Evolutionary conservation across 2,113 vertebrate genomes (phyloP).

Genomic region (Rhinolophus sinicus): DNA sequence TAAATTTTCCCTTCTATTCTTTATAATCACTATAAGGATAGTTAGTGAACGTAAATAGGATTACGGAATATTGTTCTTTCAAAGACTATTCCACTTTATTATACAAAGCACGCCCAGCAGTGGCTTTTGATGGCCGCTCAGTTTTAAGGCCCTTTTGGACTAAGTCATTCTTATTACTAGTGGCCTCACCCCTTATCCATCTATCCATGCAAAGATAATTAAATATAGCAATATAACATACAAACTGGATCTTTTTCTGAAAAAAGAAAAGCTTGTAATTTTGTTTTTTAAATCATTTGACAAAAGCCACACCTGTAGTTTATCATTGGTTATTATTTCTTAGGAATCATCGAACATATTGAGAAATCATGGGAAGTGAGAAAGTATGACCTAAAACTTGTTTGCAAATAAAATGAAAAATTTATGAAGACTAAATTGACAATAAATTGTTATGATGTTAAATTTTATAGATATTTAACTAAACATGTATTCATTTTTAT

Average conservation of each 20-base stretch:
- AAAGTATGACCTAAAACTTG: not conserved
- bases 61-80: not conserved
- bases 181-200: not conserved
- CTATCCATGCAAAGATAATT: not conserved
- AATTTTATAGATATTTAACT: not conserved
- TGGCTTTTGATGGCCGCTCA: not conserved
- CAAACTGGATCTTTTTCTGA: not conserved
- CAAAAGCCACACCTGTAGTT: not conserved
- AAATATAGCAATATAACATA: not conserved
- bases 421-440: not conserved
- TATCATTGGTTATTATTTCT: not conserved
- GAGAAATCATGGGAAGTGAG: not conserved
- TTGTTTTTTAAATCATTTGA: slow-evolving; percentile 1
- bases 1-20: not conserved
- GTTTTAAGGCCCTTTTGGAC: not conserved
- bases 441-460: not conserved
- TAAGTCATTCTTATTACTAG: not conserved
- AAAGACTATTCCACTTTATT: not conserved
- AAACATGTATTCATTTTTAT: not conserved
- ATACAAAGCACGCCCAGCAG: not conserved
- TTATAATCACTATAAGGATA: not conserved
- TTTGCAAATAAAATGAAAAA: slow-evolving; percentile 11
- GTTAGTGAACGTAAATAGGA: not conserved
- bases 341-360: not conserved
- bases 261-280: not conserved